Evolutionary conservation across 2,888 invertebrate species (phyloP).

Genomic region (Latrodectus hesperus): DNA sequence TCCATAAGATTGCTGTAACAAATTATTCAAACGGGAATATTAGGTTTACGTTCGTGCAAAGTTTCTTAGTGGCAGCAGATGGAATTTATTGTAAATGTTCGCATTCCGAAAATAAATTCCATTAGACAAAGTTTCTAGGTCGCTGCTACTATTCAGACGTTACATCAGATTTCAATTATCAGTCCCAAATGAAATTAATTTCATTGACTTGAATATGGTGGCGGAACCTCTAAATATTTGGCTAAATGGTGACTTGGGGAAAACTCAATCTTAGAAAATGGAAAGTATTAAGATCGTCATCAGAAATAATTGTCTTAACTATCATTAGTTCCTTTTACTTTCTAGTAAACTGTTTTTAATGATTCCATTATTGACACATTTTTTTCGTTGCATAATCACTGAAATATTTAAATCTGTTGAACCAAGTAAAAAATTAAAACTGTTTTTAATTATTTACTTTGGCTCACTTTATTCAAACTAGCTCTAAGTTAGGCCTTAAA

Average conservation of each 20-base stretch:
- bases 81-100: not conserved
- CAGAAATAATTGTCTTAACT: too few relatives aligned
- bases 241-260: not conserved
- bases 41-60: not conserved
- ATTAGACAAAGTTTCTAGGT: not conserved
- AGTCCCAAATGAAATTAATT: not conserved
- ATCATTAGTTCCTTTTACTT: too few relatives aligned
- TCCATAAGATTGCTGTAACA: not conserved
- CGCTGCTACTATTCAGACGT: not conserved
- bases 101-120: not conserved
- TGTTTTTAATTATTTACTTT: too few relatives aligned
- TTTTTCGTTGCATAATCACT: too few relatives aligned
- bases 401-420: too few relatives aligned
- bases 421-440: too few relatives aligned
- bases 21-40: not conserved
- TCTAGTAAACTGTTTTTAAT: too few relatives aligned
- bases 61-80: not conserved
- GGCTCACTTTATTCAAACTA: too few relatives aligned
- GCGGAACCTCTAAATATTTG: not conserved
- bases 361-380: too few relatives aligned
- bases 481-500: too few relatives aligned
- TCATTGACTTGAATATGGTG: not conserved
- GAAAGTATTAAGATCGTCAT: too few relatives aligned
- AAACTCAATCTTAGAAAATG: too few relatives aligned
- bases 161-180: conserved; percentile 5